Percentiles rank a stretch among this genome's conserved stretches.
phyloP scores from a whole-genome alignment of 2,888 invertebrate genomes.

The Mythimna albipuncta region DNA sequence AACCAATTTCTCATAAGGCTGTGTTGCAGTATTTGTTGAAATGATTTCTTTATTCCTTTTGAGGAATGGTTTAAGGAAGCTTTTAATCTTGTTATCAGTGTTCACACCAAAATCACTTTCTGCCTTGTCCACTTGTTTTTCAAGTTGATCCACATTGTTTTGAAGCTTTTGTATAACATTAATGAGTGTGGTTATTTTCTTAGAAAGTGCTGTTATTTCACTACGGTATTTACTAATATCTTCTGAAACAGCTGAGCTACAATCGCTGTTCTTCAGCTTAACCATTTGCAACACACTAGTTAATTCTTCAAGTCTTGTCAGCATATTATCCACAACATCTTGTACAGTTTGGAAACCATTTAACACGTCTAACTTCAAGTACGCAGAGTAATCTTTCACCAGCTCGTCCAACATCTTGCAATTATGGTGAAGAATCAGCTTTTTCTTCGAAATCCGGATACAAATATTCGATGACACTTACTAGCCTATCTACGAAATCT shows the following conservation, averaged over 20 bases:
- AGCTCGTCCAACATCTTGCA: conserved; percentile 87
- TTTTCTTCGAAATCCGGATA: conserved; percentile 85
- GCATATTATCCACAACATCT: conserved; percentile 92
- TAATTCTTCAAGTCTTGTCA: conserved; percentile 92
- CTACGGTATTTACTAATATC: conserved; percentile 88
- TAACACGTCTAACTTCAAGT: conserved; percentile 89
- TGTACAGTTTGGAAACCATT: conserved; percentile 91
- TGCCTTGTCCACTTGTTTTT: conserved; percentile 91
- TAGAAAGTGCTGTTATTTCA: conserved; percentile 88
- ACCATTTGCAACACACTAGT: conserved; percentile 91
- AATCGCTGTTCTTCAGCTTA: conserved; percentile 85
- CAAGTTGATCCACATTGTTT: conserved; percentile 89
- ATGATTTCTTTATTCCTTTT: conserved; percentile 76
- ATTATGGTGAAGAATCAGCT: conserved; percentile 44
- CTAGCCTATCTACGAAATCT: conserved; percentile 79
- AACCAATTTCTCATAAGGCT: conserved; percentile 60
- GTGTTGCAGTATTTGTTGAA: conserved; percentile 40
- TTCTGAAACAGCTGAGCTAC: conserved; percentile 85
- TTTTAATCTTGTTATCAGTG: conserved; percentile 90
- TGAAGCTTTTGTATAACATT: conserved; percentile 88
- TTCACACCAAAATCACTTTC: conserved; percentile 91
- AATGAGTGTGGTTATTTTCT: conserved; percentile 90
- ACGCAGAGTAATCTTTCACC: conserved; percentile 89
- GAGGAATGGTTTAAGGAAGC: conserved; percentile 91
- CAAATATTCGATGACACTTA: conserved; percentile 83